phyloP scores from a whole-genome alignment of 1,140 invertebrate species.

The Limonius californicus region DNA sequence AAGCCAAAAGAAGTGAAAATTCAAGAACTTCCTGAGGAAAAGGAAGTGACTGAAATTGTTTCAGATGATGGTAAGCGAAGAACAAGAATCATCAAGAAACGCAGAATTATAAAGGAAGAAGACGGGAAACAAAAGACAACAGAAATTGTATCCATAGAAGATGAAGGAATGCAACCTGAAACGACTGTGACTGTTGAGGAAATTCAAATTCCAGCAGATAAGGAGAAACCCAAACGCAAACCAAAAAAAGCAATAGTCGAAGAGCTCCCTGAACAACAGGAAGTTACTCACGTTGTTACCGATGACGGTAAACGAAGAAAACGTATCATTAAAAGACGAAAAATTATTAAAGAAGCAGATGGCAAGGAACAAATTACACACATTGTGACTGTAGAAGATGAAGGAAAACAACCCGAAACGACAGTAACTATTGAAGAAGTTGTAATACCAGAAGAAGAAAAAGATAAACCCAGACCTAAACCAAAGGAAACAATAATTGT shows the following conservation, averaged over 20 bases:
- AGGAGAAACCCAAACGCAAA: constrained; percentile 32
- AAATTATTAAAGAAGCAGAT: constrained; percentile 40
- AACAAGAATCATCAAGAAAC: constrained; percentile 35
- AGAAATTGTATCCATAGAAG: constrained; percentile 38
- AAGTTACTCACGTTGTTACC: constrained; percentile 46
- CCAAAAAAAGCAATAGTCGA: constrained; percentile 39
- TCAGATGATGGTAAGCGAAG: constrained; percentile 32
- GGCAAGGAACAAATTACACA: constrained; percentile 43
- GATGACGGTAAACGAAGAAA: constrained; percentile 31
- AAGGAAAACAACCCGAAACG: constrained; percentile 44
- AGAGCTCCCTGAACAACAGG: constrained; percentile 41
- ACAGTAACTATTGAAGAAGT: constrained; percentile 32
- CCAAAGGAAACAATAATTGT: constrained; percentile 6
- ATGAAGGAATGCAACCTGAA: constrained; percentile 35
- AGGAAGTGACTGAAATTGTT: constrained; percentile 31
- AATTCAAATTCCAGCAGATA: constrained; percentile 29
- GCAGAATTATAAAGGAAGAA: constrained; percentile 36
- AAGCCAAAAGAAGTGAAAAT: constrained; percentile 14
- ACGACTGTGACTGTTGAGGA: constrained; percentile 36
- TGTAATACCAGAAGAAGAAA: constrained; percentile 28
- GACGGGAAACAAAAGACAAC: constrained; percentile 41
- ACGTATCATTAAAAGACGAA: constrained; percentile 32
- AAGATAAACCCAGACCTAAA: constrained; percentile 32
- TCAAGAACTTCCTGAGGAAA: constrained; percentile 44
- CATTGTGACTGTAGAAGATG: constrained; percentile 47